Percentiles rank a stretch among this genome's conserved stretches.
These are phyloP conservation scores for Thaumatotibia leucotreta DNA, from an alignment of 1,140 invertebrate genomes.

Conservation along the genomic window DNA sequence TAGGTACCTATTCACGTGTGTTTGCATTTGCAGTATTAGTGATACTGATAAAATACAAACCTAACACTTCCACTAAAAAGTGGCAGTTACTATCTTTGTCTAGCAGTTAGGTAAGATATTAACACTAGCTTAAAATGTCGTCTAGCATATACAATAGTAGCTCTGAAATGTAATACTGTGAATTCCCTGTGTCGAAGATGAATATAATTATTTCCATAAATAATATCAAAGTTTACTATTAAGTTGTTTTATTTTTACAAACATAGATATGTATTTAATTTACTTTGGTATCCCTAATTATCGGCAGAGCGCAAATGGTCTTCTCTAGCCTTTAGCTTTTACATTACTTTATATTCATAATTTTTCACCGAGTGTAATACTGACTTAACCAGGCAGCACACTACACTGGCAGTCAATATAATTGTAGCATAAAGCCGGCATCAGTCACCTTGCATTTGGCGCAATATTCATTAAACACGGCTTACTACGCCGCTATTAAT, in stretches of 20 bases:
- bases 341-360: too few relatives aligned
- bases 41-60: too few relatives aligned
- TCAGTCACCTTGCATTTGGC: conserved; percentile 60
- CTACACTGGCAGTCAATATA: conserved; percentile 29
- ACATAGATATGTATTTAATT: too few relatives aligned
- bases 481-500: conserved; percentile 57
- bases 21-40: too few relatives aligned
- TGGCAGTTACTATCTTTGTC: not conserved
- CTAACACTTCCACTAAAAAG: not conserved
- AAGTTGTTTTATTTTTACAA: too few relatives aligned
- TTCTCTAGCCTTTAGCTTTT: too few relatives aligned
- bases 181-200: not conserved
- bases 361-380: not conserved
- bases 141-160: not conserved
- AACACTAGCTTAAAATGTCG: not conserved
- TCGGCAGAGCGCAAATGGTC: too few relatives aligned
- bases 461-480: conserved; percentile 70
- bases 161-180: not conserved
- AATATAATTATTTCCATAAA: not conserved
- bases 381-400: conserved; percentile 17
- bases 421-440: conserved; percentile 25
- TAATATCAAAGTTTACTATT: not conserved
- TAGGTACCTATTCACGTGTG: too few relatives aligned
- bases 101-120: not conserved
- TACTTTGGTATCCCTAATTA: too few relatives aligned